A percentile compares a stretch with the other conserved stretches of the same genome.
phyloP scores from a whole-genome alignment of 2,113 vertebrate genomes.

The Indicator indicator region DNA sequence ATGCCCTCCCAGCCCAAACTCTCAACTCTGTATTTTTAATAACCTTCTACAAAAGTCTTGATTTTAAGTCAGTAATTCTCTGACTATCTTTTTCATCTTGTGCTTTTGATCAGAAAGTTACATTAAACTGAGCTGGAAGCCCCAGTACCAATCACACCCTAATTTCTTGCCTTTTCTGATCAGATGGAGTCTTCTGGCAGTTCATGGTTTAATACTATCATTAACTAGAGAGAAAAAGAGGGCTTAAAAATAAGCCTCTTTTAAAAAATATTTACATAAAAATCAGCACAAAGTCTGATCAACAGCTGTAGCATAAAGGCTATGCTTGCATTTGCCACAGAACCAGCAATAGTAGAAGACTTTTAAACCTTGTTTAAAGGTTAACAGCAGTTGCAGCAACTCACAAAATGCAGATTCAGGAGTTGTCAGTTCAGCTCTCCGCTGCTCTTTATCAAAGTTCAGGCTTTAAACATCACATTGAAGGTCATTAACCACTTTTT shows the following conservation, averaged over 20 bases:
- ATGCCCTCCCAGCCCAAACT: not conserved
- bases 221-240: not conserved
- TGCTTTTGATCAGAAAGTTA: not conserved
- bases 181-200: not conserved
- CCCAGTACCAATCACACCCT: not conserved
- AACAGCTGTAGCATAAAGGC: conserved; percentile 38
- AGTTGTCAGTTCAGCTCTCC: conserved; percentile 9
- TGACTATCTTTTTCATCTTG: not conserved
- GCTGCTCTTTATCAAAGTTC: conserved; percentile 2
- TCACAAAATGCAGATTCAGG: conserved; percentile 47
- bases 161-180: not conserved
- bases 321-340: not conserved
- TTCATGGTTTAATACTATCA: not conserved
- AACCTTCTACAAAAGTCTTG: not conserved
- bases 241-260: not conserved
- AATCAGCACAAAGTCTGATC: not conserved
- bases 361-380: conserved; percentile 66
- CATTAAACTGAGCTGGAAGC: not conserved
- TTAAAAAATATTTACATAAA: not conserved
- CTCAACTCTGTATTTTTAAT: not conserved
- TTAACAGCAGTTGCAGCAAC: conserved; percentile 36
- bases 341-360: not conserved
- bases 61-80: not conserved
- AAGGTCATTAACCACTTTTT: not conserved
- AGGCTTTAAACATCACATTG: not conserved